phyloP scores from a whole-genome alignment of 2,888 invertebrate species.

The Drosophila testacea region DNA sequence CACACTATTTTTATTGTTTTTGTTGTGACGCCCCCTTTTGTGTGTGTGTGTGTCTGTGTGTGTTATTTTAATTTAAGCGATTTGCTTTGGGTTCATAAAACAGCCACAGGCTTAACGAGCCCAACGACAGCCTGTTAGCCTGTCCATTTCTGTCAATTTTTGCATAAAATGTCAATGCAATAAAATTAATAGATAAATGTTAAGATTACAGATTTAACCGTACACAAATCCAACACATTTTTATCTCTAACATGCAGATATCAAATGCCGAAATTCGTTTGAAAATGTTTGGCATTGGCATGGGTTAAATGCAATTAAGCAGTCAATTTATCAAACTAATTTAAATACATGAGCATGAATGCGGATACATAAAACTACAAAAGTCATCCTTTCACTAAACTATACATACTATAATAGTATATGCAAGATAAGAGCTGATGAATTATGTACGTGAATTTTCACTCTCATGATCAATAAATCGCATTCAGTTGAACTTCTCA shows the following conservation, averaged over 20 bases:
- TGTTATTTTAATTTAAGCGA: conserved; percentile 78
- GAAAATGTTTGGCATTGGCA: conserved; percentile 4
- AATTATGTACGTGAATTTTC: background rate
- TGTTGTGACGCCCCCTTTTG: conserved; percentile 36
- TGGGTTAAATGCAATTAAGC: conserved; percentile 70
- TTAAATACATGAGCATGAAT: conserved; percentile 24
- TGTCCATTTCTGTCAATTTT: conserved; percentile 29
- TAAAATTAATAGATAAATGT: conserved; percentile 47
- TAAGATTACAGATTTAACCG: conserved; percentile 12
- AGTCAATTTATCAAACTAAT: conserved; percentile 65
- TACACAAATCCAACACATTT: conserved; percentile 9
- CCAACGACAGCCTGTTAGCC: conserved; percentile 21
- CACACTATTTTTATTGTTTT: conserved; percentile 78
- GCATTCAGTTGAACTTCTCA: background rate
- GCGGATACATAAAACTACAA: background rate
- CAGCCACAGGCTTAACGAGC: conserved; percentile 62
- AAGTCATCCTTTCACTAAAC: background rate
- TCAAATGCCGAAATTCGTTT: background rate
- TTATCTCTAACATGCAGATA: conserved; percentile 20
- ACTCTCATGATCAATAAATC: conserved; percentile 7
- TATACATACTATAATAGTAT: too few relatives aligned
- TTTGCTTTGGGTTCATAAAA: conserved; percentile 68
- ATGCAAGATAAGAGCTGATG: background rate
- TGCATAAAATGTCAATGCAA: conserved; percentile 51
- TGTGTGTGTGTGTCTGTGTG: background rate